phyloP scores from a whole-genome alignment of 1,140 invertebrate genomes.

The Rhynchophorus ferrugineus region DNA sequence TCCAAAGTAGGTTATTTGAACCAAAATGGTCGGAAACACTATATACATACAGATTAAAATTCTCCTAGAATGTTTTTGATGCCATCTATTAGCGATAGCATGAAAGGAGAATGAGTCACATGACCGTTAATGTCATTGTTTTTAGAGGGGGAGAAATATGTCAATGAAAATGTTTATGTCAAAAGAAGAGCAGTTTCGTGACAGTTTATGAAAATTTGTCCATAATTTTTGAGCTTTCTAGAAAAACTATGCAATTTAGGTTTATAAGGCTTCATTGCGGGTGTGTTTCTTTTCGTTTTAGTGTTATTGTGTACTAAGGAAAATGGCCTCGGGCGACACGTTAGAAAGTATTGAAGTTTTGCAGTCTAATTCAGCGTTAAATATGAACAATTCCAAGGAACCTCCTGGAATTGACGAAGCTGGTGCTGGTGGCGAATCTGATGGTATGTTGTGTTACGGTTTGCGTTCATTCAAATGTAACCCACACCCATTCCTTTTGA shows the following conservation, averaged over 20 bases:
- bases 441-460: conserved; percentile 21
- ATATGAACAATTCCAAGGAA: conserved; percentile 34
- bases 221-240: conserved; percentile 17
- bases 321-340: conserved; percentile 63
- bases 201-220: conserved; percentile 20
- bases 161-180: conserved; percentile 30
- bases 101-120: neutral
- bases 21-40: too few species aligned
- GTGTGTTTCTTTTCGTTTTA: conserved; percentile 8
- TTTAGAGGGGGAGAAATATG: conserved; percentile 23
- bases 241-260: conserved; percentile 19
- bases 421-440: conserved; percentile 31
- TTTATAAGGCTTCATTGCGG: conserved; percentile 7
- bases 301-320: conserved; percentile 27
- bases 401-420: conserved; percentile 24
- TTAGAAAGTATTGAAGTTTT: conserved; percentile 58
- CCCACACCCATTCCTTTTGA: too few species aligned
- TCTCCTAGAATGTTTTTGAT: too few species aligned
- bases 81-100: neutral
- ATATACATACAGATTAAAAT: too few species aligned
- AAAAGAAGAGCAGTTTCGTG: conserved; percentile 19
- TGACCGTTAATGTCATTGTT: neutral
- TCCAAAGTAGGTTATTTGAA: too few species aligned
- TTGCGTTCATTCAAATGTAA: conserved; percentile 1
- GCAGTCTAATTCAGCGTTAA: conserved; percentile 29